A percentile compares a stretch with the other conserved stretches of the same genome.
Evolutionary conservation across 2,888 invertebrate species (phyloP).

Genomic region (Drosophila helvetica): DNA sequence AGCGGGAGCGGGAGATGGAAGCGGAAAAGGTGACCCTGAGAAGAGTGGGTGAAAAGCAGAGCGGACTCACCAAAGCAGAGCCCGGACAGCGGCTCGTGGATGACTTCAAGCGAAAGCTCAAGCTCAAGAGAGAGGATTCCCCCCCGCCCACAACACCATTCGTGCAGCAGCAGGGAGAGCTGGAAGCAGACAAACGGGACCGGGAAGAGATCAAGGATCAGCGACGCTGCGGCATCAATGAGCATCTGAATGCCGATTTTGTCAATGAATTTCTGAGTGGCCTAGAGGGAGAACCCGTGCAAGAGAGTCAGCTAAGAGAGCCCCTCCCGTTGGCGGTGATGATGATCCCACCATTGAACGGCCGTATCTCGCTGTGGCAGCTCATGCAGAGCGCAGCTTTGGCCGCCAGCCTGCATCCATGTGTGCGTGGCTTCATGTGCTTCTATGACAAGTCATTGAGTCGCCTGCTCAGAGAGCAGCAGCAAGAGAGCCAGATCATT

Average conservation of each 20-base stretch:
- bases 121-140: conserved; percentile 68
- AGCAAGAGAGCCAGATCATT: conserved; percentile 41
- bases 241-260: conserved; percentile 75
- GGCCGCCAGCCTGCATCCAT: conserved; percentile 53
- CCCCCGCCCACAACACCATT: background rate
- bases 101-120: conserved; percentile 81
- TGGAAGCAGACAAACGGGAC: background rate
- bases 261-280: conserved; percentile 79
- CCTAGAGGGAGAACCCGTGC: conserved; percentile 14
- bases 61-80: conserved; percentile 4
- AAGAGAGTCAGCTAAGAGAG: background rate
- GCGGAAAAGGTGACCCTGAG: conserved; percentile 32
- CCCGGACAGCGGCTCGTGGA: conserved; percentile 69
- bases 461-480: conserved; percentile 45
- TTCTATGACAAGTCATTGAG: conserved; percentile 60
- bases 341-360: background rate
- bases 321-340: background rate
- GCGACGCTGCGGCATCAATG: conserved; percentile 78
- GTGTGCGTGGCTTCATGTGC: conserved; percentile 55
- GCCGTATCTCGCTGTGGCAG: conserved; percentile 43
- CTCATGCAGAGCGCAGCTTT: conserved; percentile 54
- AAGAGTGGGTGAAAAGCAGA: conserved; percentile 6
- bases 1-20: conserved; percentile 17
- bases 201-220: conserved; percentile 4
- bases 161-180: conserved; percentile 26